A percentile compares a stretch with the other conserved stretches of the same genome.
These are phyloP conservation scores for Galemys pyrenaicus DNA, from an alignment of 2,113 vertebrate genomes.

Conservation along the genomic window DNA sequence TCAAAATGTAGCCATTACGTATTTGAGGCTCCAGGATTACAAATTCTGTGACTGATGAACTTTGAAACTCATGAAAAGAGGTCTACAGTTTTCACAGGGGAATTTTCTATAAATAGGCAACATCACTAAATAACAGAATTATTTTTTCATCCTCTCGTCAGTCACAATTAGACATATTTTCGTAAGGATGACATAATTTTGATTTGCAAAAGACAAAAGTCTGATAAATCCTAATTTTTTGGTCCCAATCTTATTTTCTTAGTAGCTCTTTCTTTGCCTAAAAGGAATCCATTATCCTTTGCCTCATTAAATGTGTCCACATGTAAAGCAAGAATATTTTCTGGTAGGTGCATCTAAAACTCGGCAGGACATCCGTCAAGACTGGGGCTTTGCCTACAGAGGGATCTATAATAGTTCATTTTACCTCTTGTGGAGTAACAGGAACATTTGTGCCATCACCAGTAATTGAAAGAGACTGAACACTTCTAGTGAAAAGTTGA, in stretches of 20 bases:
- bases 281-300: conserved; percentile 58
- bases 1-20: not conserved
- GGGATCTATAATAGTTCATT: not conserved
- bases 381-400: not conserved
- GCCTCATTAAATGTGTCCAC: not conserved
- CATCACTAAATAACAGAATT: not conserved
- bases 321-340: not conserved
- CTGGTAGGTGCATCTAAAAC: conserved; percentile 19
- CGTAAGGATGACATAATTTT: not conserved
- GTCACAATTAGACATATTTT: not conserved
- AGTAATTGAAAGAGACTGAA: conserved; percentile 50
- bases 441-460: not conserved
- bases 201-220: not conserved
- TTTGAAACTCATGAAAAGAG: not conserved
- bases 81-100: not conserved
- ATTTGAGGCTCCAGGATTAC: conserved; percentile 15
- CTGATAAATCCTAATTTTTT: conserved; percentile 22
- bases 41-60: not conserved
- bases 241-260: not conserved
- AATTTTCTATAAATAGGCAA: conserved; percentile 4
- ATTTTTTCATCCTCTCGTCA: not conserved
- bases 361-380: conserved; percentile 46
- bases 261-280: conserved; percentile 35
- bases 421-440: not conserved
- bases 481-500: not conserved